Evolutionary conservation across 2,797 vertebrate species (phyloP).

Genomic region (Mormyrops attenuatus): DNA sequence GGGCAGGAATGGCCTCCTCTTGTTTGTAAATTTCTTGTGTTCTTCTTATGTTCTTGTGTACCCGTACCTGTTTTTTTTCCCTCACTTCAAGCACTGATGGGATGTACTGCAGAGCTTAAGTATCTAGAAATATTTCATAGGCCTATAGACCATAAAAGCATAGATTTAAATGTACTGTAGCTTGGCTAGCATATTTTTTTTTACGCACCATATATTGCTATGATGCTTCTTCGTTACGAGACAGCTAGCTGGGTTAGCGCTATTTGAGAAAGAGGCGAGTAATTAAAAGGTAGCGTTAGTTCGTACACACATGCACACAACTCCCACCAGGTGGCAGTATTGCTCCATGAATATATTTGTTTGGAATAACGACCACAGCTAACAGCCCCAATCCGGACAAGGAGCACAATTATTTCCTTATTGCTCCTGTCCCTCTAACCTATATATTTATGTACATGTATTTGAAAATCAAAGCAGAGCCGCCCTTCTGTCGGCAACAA

Average conservation of each 20-base stretch:
- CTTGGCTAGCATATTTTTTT: background rate
- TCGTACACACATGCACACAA: background rate
- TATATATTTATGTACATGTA: background rate
- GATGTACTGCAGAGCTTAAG: background rate
- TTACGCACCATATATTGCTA: background rate
- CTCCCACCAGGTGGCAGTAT: constrained; percentile 7
- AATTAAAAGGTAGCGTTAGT: background rate
- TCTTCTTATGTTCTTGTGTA: no score
- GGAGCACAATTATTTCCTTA: constrained; percentile 10
- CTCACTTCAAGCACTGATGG: background rate
- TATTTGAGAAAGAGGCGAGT: background rate
- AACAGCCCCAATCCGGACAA: background rate
- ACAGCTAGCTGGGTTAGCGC: background rate
- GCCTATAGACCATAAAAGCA: background rate
- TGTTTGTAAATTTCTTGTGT: no score
- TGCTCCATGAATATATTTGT: background rate
- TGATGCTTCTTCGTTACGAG: background rate
- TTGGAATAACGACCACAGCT: background rate
- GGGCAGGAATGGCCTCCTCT: no score
- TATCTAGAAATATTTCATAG: background rate
- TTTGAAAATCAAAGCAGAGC: constrained; percentile 20
- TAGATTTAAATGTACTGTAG: background rate
- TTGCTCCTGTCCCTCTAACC: constrained; percentile 16
- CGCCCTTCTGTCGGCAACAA: constrained; percentile 6
- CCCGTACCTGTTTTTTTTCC: background rate